Conservation (phyloP, 2,888 invertebrate species). For the Folsomia candida region DNA sequence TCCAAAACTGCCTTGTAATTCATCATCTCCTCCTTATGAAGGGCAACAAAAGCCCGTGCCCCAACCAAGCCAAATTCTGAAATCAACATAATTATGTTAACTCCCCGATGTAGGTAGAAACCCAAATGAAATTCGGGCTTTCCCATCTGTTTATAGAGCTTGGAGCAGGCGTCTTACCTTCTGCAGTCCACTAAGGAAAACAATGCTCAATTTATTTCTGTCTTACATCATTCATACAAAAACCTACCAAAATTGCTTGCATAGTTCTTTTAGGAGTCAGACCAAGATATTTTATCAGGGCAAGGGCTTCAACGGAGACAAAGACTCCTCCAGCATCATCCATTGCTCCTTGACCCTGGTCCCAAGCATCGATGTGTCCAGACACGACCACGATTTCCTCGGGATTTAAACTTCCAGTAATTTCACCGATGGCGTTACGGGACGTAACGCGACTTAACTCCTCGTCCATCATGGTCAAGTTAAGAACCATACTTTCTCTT, state of each 20-base stretch:
- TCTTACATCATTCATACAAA: too few species aligned
- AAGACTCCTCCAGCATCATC: conserved; percentile 65
- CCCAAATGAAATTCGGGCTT: too few species aligned
- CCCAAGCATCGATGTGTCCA: conserved; percentile 63
- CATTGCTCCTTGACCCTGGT: conserved; percentile 28
- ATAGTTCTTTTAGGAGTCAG: conserved; percentile 67
- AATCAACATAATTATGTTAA: too few species aligned
- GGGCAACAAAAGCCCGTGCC: conserved; percentile 56
- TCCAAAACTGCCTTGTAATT: conserved; percentile 63
- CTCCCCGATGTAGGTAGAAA: too few species aligned
- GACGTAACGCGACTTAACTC: conserved; percentile 55
- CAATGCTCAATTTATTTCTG: too few species aligned
- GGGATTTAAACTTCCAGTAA: conserved; percentile 59
- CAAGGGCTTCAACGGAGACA: conserved; percentile 72
- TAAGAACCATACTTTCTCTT: not conserved
- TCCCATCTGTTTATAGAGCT: too few species aligned
- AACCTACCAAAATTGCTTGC: conserved; percentile 57
- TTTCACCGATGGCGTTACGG: conserved; percentile 71
- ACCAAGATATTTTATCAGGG: conserved; percentile 64
- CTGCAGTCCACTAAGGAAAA: conserved; percentile 72
- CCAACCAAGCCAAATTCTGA: conserved; percentile 63
- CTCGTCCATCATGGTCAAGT: conserved; percentile 17
- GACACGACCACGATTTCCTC: conserved; percentile 69
- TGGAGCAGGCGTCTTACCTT: too few species aligned
- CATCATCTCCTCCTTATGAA: conserved; percentile 52